Evolutionary conservation across 2,797 vertebrate genomes (phyloP).

Genomic region (Pyrrhura leucotis): DNA sequence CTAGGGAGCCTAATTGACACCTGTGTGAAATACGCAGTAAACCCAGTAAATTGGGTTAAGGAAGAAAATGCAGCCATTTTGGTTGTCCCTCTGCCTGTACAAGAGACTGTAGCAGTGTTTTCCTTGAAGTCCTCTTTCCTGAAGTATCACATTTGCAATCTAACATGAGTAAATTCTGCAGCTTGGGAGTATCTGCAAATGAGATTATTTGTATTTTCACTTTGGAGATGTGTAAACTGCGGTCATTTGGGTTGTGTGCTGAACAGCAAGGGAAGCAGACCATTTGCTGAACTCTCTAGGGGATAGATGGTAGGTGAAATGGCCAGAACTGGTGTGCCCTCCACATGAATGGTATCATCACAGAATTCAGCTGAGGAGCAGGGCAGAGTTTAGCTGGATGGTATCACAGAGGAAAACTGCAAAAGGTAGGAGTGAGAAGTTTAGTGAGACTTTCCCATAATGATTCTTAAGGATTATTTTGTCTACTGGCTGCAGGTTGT

Average conservation of each 20-base stretch:
- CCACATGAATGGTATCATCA: neutral
- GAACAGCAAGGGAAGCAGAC: neutral
- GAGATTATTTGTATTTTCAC: neutral
- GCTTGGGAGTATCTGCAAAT: neutral
- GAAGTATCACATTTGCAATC: neutral
- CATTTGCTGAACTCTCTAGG: neutral
- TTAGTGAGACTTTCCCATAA: neutral
- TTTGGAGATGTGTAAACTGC: neutral
- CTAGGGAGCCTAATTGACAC: neutral
- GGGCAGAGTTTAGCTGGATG: neutral
- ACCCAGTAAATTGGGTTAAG: neutral
- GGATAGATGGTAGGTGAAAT: neutral
- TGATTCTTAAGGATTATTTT: neutral
- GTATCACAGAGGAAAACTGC: neutral
- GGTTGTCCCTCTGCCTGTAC: neutral
- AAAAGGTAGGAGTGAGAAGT: neutral
- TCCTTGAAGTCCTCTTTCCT: neutral
- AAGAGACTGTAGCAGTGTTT: neutral
- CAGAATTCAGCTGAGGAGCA: neutral
- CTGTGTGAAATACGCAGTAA: neutral
- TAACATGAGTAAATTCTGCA: neutral
- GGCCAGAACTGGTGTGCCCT: neutral
- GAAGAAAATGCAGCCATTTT: neutral
- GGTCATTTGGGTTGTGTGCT: neutral
- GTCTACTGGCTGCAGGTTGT: neutral